Evolutionary conservation across 2,888 invertebrate species (phyloP).

Genomic region (Spodoptera picta): DNA sequence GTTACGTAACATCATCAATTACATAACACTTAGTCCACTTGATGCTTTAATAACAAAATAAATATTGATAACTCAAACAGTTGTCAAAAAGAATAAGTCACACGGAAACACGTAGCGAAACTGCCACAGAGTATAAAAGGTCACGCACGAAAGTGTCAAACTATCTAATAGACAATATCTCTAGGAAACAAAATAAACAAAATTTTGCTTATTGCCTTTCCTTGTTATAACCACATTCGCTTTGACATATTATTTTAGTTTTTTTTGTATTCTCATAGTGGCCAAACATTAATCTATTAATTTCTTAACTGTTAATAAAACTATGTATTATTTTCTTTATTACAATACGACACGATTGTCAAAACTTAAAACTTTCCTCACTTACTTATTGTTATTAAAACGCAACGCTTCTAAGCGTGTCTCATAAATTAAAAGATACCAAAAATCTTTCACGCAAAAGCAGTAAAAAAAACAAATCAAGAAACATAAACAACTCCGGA

Average conservation of each 20-base stretch:
- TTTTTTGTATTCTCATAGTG: too few species aligned
- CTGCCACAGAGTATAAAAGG: conserved; percentile 43
- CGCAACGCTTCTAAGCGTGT: neutral
- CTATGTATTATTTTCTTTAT: too few species aligned
- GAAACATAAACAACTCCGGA: neutral
- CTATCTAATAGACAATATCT: conserved; percentile 54
- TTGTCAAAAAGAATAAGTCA: conserved; percentile 4
- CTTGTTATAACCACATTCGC: conserved; percentile 37
- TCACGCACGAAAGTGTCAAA: conserved; percentile 57
- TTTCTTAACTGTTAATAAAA: too few species aligned
- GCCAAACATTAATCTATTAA: too few species aligned
- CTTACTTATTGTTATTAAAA: neutral
- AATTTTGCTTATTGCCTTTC: conserved; percentile 45
- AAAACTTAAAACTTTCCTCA: too few species aligned
- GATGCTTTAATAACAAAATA: too few species aligned
- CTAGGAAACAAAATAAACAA: conserved; percentile 46
- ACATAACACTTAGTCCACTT: neutral
- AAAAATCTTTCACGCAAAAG: neutral
- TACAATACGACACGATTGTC: too few species aligned
- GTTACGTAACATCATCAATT: neutral
- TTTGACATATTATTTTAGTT: conserved; percentile 4
- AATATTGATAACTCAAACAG: neutral
- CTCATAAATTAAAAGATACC: neutral
- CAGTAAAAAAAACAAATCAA: conserved; percentile 6
- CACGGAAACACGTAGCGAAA: conserved; percentile 28